These are phyloP conservation scores for Synanthedon vespiformis DNA, from an alignment of 2,888 invertebrate species.

Conservation along the genomic window DNA sequence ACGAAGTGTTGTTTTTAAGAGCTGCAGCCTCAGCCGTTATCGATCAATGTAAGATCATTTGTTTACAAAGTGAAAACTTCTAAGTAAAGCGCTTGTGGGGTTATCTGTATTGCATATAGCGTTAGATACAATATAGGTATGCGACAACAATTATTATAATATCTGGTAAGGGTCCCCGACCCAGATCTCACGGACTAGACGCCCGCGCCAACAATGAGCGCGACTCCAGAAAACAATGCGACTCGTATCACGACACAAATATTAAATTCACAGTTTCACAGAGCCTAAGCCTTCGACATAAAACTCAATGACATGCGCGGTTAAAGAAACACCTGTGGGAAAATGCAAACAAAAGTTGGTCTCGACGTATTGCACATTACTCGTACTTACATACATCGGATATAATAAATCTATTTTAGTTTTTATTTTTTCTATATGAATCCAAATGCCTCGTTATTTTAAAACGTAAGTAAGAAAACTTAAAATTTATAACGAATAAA, in stretches of 20 bases:
- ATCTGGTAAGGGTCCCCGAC: conserved; percentile 47
- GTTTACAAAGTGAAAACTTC: background rate
- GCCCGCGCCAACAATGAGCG: conserved; percentile 37
- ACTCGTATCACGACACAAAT: conserved; percentile 20
- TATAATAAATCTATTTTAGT: too few species aligned
- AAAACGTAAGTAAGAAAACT: too few species aligned
- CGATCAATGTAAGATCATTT: conserved; percentile 50
- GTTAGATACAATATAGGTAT: background rate
- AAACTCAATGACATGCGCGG: conserved; percentile 52
- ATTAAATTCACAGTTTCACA: conserved; percentile 58
- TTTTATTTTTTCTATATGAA: too few species aligned
- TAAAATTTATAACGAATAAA: too few species aligned
- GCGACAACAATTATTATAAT: background rate
- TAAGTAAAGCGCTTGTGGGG: background rate
- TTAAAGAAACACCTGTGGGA: conserved; percentile 62
- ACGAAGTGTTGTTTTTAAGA: conserved; percentile 32
- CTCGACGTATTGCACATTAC: background rate
- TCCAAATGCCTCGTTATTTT: too few species aligned
- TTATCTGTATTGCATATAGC: background rate
- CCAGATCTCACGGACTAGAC: conserved; percentile 60
- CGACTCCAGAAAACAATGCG: conserved; percentile 47
- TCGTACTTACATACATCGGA: too few species aligned
- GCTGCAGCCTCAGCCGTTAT: conserved; percentile 65
- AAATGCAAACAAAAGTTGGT: conserved; percentile 49
- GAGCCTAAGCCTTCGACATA: conserved; percentile 55